phyloP scores from a whole-genome alignment of 1,140 invertebrate genomes.

The Drosophila kepulauana region DNA sequence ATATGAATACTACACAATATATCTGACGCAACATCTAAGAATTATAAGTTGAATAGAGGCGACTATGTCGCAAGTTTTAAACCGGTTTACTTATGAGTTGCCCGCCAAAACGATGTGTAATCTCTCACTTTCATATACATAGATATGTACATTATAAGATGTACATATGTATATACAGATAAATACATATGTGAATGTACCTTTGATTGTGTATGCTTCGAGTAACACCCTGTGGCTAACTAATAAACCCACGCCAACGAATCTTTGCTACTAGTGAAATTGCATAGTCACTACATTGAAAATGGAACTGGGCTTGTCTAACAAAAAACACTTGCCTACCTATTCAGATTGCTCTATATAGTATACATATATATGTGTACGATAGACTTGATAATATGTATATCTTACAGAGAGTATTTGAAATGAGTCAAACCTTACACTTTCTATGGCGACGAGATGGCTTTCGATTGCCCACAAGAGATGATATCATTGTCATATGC shows the following conservation, averaged over 20 bases:
- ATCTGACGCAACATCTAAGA: slow-evolving; percentile 17
- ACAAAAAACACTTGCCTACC: slow-evolving; percentile 11
- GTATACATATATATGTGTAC: not conserved
- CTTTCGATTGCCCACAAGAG: slow-evolving; percentile 26
- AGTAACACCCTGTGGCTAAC: slow-evolving; percentile 27
- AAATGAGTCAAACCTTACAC: slow-evolving; percentile 26
- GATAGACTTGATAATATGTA: slow-evolving; percentile 1
- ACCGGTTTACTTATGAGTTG: slow-evolving; percentile 22
- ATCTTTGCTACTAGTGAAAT: slow-evolving; percentile 45
- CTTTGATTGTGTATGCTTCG: not conserved
- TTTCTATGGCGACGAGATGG: slow-evolving; percentile 37
- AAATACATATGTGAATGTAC: not conserved
- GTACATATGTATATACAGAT: not conserved
- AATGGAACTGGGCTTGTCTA: slow-evolving; percentile 15
- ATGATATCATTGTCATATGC: slow-evolving; percentile 56
- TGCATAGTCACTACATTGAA: slow-evolving; percentile 49
- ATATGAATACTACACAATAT: not conserved
- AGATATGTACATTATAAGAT: not conserved
- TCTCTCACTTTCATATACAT: not conserved
- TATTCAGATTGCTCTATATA: not conserved
- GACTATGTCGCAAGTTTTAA: not conserved
- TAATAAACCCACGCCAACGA: slow-evolving; percentile 27
- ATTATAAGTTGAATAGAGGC: not conserved
- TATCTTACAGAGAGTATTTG: slow-evolving; percentile 19
- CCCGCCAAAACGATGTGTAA: slow-evolving; percentile 36